phyloP scores from a whole-genome alignment of 2,888 invertebrate genomes.

The Stictocephala bisonia region DNA sequence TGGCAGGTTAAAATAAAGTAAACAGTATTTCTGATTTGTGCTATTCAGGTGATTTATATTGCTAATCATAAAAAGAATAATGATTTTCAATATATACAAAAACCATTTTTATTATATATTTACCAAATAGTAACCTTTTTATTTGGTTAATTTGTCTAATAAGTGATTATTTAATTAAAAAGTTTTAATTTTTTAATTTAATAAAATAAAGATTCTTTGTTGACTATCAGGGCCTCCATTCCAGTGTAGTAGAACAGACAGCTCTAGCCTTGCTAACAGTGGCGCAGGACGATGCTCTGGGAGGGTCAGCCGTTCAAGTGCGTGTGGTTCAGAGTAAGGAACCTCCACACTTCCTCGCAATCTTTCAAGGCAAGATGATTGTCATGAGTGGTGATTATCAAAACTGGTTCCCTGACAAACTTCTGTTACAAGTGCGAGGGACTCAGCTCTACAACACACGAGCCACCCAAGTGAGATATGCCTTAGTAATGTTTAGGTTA shows the following conservation, averaged over 20 bases:
- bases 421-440: slow-evolving; percentile 72
- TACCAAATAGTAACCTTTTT: too few species aligned
- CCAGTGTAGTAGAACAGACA: slow-evolving; percentile 79
- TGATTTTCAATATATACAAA: too few species aligned
- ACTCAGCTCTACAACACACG: slow-evolving; percentile 27
- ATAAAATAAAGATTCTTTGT: too few species aligned
- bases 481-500: too few species aligned
- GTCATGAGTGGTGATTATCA: slow-evolving; percentile 64
- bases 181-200: too few species aligned
- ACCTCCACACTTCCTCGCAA: slow-evolving; percentile 90
- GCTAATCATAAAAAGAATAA: too few species aligned
- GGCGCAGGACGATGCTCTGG: slow-evolving; percentile 69
- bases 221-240: slow-evolving; percentile 78
- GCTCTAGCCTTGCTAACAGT: slow-evolving; percentile 64
- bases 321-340: slow-evolving; percentile 90
- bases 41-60: too few species aligned
- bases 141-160: too few species aligned
- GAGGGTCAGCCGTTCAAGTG: slow-evolving; percentile 69
- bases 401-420: slow-evolving; percentile 69
- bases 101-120: too few species aligned
- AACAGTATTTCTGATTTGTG: too few species aligned
- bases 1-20: too few species aligned
- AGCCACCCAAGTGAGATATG: slow-evolving; percentile 7
- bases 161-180: too few species aligned
- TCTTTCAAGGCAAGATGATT: slow-evolving; percentile 88